Evolutionary conservation across 2,888 invertebrate species (phyloP).

Genomic region (Lepidonotus clava): DNA sequence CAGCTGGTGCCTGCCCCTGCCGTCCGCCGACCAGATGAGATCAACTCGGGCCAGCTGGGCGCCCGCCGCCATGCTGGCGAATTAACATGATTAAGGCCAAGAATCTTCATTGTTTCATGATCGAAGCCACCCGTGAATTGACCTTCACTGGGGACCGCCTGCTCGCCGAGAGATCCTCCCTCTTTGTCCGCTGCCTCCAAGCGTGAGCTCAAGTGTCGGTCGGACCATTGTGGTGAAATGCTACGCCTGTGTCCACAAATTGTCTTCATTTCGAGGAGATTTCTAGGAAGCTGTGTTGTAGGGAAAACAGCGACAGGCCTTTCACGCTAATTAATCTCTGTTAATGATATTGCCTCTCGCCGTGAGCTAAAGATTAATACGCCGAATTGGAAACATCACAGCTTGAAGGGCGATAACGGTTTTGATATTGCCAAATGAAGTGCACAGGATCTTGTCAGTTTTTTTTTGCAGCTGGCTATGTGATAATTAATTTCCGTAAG

Average conservation of each 20-base stretch:
- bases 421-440: not conserved
- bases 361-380: no score
- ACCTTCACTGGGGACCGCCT: constrained; percentile 10
- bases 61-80: not conserved
- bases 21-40: constrained; percentile 33
- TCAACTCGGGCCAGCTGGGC: constrained; percentile 36
- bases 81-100: constrained; percentile 30
- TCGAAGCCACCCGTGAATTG: constrained; percentile 1
- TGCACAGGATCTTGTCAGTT: no score
- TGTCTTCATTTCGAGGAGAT: no score
- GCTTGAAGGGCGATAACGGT: not conserved
- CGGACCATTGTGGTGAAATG: not conserved
- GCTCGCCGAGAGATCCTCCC: not conserved
- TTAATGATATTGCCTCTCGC: not conserved
- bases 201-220: not conserved
- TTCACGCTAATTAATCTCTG: not conserved
- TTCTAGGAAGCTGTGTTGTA: not conserved
- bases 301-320: not conserved
- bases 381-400: not conserved
- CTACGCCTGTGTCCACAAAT: not conserved
- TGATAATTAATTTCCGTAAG: no score
- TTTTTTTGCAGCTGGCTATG: no score
- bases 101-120: constrained; percentile 23
- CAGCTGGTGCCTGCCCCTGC: not conserved
- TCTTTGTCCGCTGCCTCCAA: not conserved